Conservation (phyloP, 64 coral and sea anemone genomes). For the Actinia tenebrosa region DNA sequence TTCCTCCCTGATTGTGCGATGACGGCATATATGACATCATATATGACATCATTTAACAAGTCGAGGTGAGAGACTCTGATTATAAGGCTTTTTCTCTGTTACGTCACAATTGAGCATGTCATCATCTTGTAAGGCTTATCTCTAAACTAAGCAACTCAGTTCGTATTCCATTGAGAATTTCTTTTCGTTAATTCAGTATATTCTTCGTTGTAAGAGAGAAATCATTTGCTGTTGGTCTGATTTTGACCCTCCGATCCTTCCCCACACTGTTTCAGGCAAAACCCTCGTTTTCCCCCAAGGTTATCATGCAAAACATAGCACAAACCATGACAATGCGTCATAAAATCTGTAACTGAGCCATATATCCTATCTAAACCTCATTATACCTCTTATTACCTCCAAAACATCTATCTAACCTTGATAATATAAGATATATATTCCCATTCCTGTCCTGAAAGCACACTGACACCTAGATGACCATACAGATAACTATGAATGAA, state of each 20-base stretch:
- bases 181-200: neutral
- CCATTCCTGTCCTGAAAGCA: neutral
- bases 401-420: too few relatives aligned
- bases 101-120: neutral
- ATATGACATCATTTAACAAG: neutral
- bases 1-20: too few relatives aligned
- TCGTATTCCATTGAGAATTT: neutral
- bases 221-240: neutral
- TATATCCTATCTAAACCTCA: too few relatives aligned
- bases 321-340: too few relatives aligned
- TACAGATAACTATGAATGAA: neutral
- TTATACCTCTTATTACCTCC: too few relatives aligned
- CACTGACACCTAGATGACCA: neutral
- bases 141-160: neutral
- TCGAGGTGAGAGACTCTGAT: neutral
- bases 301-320: too few relatives aligned
- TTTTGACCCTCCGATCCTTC: neutral
- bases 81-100: neutral
- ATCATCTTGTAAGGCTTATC: too few relatives aligned
- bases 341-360: too few relatives aligned
- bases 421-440: too few relatives aligned
- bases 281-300: too few relatives aligned
- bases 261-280: too few relatives aligned
- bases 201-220: constrained; percentile 16
- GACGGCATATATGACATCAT: neutral